Evolutionary conservation across 2,797 vertebrate species (phyloP).

Genomic region (Enteromius argenteus): DNA sequence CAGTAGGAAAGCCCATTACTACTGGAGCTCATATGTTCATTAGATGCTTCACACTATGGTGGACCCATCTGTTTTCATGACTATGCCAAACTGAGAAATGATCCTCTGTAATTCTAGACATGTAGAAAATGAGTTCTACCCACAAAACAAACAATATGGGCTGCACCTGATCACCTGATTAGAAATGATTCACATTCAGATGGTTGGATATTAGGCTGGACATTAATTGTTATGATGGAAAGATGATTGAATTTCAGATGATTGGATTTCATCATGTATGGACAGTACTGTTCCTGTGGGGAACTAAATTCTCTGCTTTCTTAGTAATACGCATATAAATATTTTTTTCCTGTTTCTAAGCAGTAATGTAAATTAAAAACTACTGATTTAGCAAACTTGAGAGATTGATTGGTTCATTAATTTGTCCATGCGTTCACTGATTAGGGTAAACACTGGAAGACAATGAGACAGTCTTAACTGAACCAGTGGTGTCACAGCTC

Average conservation of each 20-base stretch:
- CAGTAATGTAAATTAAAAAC: not conserved
- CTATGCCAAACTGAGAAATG: conserved; percentile 38
- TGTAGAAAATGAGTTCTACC: conserved; percentile 32
- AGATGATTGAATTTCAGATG: not conserved
- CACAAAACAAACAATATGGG: conserved; percentile 4
- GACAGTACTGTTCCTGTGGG: not conserved
- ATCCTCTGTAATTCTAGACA: conserved; percentile 37
- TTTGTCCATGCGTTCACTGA: not conserved
- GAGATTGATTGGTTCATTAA: not conserved
- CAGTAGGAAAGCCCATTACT: conserved; percentile 32
- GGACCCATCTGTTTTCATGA: conserved; percentile 61
- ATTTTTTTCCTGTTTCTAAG: not conserved
- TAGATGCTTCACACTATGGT: conserved; percentile 48
- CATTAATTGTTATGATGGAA: not conserved
- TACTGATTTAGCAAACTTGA: not conserved
- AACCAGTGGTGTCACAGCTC: not conserved
- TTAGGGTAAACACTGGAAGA: not conserved
- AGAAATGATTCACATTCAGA: conserved; percentile 9
- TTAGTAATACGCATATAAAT: not conserved
- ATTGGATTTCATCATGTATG: not conserved
- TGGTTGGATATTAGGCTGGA: not conserved
- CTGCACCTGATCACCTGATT: conserved; percentile 23
- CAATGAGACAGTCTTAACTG: not conserved
- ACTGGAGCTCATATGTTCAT: conserved; percentile 41
- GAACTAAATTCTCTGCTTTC: not conserved